Percentiles rank a stretch among this genome's conserved stretches.
These are phyloP conservation scores for Pachyrhynchus sulphureomaculatus DNA, from an alignment of 1,140 invertebrate species.

Conservation along the genomic window DNA sequence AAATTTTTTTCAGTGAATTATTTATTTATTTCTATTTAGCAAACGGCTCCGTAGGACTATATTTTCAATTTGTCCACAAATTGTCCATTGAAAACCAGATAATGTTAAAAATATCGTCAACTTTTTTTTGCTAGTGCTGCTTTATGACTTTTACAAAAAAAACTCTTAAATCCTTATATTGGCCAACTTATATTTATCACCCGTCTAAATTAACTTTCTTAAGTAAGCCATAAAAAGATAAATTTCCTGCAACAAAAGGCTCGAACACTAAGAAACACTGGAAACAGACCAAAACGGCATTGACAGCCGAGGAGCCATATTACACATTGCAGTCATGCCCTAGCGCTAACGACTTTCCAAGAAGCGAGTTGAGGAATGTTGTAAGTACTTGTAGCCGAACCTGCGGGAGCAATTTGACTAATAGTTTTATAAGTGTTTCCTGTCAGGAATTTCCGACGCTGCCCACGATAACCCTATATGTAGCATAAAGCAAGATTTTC, in stretches of 20 bases:
- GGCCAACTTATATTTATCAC: no score
- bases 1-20: no score
- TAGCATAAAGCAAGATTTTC: slow-evolving; percentile 12
- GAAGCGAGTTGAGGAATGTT: slow-evolving; percentile 28
- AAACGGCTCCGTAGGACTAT: no score
- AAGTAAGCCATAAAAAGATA: no score
- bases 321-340: slow-evolving; percentile 26
- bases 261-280: background rate
- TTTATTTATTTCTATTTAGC: no score
- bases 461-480: slow-evolving; percentile 16
- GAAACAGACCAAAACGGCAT: slow-evolving; percentile 14
- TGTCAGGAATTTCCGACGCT: slow-evolving; percentile 29
- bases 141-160: no score
- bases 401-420: slow-evolving; percentile 33
- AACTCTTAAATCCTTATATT: no score
- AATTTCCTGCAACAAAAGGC: background rate
- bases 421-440: slow-evolving; percentile 36
- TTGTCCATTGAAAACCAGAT: no score
- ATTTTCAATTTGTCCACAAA: no score
- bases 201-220: no score
- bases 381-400: slow-evolving; percentile 25
- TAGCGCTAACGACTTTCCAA: slow-evolving; percentile 30
- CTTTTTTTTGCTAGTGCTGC: no score
- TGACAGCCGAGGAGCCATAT: slow-evolving; percentile 18
- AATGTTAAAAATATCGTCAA: no score